Base-by-base conservation (phyloP, 1,140 invertebrate genomes). In the Pectinophora gossypiella region DNA sequence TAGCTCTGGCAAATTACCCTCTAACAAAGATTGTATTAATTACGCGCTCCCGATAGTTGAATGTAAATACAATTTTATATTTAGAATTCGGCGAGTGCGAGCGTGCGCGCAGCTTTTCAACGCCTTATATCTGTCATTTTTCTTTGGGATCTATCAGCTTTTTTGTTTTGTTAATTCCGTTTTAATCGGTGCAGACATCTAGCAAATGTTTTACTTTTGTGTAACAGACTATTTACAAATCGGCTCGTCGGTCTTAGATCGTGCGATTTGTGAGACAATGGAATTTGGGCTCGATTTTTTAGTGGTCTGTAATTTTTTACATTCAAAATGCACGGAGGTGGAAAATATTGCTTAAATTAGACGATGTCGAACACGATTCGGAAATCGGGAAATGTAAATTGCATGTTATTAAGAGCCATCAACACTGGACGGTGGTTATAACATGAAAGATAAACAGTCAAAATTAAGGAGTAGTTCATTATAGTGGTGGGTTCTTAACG, bases 21-120 rank as follows among this genome's bases (percentile, higher is more conserved):
- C 77, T 84, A 86, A 85, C 83, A 87, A 85, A 85, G 83, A 87
- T 87, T 84, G 84, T 85, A 87, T 85, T 87, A 87, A 87, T 87
- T 87, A 87, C 81, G 71, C 72, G 75, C 66, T 83, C 83, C 72
- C 80, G 73, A 85, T 86, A 80, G 81, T 56, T 65, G 61, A 80
- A 75, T 76, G 81, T 86, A 86, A 86, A 86, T 86, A 83, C 61
- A 70, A 69, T 23, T 84, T 80, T 81, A 84, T 72, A 74, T 73
- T 87, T 85, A 80, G 78, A 79, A 64, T 74, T 76, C 76, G 64
- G 70, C 72, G 64, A 80, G 70, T 61, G 59, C 32, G 61, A 57
- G 66, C 59, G 65, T 58, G 64, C 51, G 74, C 69, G 56, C 59
- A 54, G 54, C 56, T 51, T 72, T 76, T 75, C 65, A 40, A 62